A percentile compares a stretch with the other conserved stretches of the same genome.
Evolutionary conservation across 2,797 vertebrate species (phyloP).

Genomic region (Acanthornis magna): DNA sequence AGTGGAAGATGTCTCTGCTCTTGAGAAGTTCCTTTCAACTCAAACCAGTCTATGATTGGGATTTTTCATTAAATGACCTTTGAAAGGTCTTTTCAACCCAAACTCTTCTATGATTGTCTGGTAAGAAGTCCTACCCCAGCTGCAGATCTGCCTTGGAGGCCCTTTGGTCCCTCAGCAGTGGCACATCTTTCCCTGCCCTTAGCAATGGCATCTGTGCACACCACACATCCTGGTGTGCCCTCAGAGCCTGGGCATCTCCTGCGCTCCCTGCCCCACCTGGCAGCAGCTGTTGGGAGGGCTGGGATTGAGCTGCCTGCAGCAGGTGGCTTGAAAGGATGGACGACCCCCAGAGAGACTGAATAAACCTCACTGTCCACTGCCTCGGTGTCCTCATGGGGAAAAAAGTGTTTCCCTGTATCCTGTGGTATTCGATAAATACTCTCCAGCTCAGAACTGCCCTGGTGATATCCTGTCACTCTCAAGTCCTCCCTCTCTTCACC

Average conservation of each 20-base stretch:
- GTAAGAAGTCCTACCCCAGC: not conserved
- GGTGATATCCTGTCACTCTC: not conserved
- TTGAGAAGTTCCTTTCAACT: not conserved
- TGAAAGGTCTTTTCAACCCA: not conserved
- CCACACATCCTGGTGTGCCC: not conserved
- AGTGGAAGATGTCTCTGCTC: not conserved
- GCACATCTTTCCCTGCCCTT: not conserved
- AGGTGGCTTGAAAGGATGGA: not conserved
- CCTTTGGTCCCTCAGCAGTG: not conserved
- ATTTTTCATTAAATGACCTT: not conserved
- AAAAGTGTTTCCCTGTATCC: not conserved
- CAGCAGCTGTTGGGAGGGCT: not conserved
- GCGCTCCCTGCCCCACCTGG: not conserved
- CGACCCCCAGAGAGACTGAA: not conserved
- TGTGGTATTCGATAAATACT: rapidly evolving
- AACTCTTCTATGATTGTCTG: too few relatives aligned
- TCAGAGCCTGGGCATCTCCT: not conserved
- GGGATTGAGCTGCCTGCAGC: not conserved
- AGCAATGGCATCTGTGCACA: not conserved
- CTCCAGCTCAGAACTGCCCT: not conserved
- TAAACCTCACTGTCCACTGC: not conserved
- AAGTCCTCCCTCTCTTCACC: not conserved
- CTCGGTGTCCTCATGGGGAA: not conserved
- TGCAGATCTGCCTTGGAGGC: not conserved
- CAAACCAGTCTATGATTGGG: not conserved